Conservation (phyloP, 2,888 invertebrate species). For the Willowsia nigromaculata region DNA sequence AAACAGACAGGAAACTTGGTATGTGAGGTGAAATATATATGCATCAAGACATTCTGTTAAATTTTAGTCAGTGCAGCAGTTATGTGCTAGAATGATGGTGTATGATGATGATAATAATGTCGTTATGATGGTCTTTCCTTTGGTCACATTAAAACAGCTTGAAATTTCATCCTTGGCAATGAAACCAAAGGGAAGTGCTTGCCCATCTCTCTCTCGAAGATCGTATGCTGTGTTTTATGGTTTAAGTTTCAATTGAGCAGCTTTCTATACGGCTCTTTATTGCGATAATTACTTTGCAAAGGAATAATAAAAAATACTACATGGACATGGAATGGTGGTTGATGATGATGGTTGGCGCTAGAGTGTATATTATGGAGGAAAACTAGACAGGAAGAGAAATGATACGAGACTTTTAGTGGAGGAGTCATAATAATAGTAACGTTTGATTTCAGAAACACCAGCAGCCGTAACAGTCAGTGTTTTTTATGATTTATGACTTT, state of each 20-base stretch:
- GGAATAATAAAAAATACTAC: constrained; percentile 48
- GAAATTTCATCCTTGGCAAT: constrained; percentile 57
- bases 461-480: not conserved
- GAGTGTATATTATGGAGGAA: not conserved
- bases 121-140: constrained; percentile 25
- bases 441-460: not conserved
- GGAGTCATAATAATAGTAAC: not conserved
- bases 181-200: constrained; percentile 36
- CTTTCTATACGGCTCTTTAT: not conserved
- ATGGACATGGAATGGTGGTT: not conserved
- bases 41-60: not conserved
- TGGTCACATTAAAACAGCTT: constrained; percentile 38
- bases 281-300: constrained; percentile 42
- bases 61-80: not conserved
- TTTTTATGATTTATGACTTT: constrained; percentile 64
- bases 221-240: constrained; percentile 12
- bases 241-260: constrained; percentile 45
- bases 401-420: not conserved
- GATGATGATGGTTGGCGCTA: not conserved
- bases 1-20: constrained; percentile 5
- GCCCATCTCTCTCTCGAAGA: not conserved
- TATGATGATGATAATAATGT: constrained; percentile 16
- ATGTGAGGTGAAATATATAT: not conserved
- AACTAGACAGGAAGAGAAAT: not conserved
- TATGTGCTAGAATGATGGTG: not conserved